Evolutionary conservation across 2,888 invertebrate species (phyloP).

Genomic region (Melanophora roralis): DNA sequence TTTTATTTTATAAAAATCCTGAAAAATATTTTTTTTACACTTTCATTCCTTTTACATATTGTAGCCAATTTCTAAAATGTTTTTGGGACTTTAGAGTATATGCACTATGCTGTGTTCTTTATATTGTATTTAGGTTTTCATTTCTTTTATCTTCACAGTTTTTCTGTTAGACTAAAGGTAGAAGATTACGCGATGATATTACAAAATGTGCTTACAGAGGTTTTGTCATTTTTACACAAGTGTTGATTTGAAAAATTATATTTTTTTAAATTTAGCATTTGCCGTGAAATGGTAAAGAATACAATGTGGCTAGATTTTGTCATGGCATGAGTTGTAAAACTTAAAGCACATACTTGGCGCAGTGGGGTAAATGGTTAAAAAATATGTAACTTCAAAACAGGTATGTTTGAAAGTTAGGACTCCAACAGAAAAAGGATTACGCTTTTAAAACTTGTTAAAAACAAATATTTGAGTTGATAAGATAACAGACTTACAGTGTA

Average conservation of each 20-base stretch:
- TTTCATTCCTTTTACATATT: slow-evolving; percentile 21
- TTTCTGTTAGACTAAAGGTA: slow-evolving; percentile 8
- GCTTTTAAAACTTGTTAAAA: too few relatives aligned
- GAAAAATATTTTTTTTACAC: too few relatives aligned
- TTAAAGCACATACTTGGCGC: too few relatives aligned
- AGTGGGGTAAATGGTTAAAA: too few relatives aligned
- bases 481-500: too few relatives aligned
- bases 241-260: slow-evolving; percentile 41
- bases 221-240: slow-evolving; percentile 35
- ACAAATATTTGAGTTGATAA: too few relatives aligned
- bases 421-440: too few relatives aligned
- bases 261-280: neutral
- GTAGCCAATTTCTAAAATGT: slow-evolving; percentile 11
- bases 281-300: neutral
- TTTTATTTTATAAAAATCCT: too few relatives aligned
- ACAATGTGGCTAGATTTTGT: neutral
- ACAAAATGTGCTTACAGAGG: slow-evolving; percentile 7
- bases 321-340: neutral
- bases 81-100: neutral
- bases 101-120: slow-evolving; percentile 6
- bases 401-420: too few relatives aligned
- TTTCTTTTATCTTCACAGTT: neutral
- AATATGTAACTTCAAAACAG: too few relatives aligned
- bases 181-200: slow-evolving; percentile 37
- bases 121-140: neutral